Conservation (phyloP, 2,888 invertebrate species). For the Cephus runcator region DNA sequence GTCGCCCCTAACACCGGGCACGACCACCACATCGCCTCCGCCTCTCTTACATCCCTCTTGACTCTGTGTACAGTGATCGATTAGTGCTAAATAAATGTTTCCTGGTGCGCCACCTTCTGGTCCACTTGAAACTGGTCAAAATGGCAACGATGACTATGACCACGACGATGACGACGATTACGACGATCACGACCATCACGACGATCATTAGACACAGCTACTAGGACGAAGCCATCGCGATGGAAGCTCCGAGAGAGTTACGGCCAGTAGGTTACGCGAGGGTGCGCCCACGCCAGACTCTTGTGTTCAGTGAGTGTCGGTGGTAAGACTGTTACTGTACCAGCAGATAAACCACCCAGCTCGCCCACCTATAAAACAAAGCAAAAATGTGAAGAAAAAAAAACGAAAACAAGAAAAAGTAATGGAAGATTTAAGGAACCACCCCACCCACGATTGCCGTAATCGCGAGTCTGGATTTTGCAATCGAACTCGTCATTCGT, state of each 20-base stretch:
- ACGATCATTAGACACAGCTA: conserved; percentile 8
- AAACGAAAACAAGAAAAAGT: conserved; percentile 6
- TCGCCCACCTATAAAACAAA: conserved; percentile 17
- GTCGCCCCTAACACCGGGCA: conserved; percentile 60
- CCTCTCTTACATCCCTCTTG: conserved; percentile 63
- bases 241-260: conserved; percentile 15
- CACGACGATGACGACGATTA: background rate
- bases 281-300: conserved; percentile 37
- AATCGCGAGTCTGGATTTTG: background rate
- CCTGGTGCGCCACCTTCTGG: conserved; percentile 59
- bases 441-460: background rate
- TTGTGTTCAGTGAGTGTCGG: conserved; percentile 44
- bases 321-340: conserved; percentile 22
- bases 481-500: conserved; percentile 1
- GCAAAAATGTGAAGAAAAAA: background rate
- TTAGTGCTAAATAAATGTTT: conserved; percentile 61
- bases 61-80: conserved; percentile 62
- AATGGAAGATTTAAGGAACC: background rate
- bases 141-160: background rate
- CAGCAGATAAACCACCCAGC: conserved; percentile 8
- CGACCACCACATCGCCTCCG: conserved; percentile 54
- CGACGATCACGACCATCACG: conserved; percentile 9
- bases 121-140: conserved; percentile 33
- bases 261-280: conserved; percentile 34
- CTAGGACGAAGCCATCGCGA: conserved; percentile 5